These are phyloP conservation scores for Acanthoscelides obtectus DNA, from an alignment of 2,888 invertebrate species.

Conservation along the genomic window DNA sequence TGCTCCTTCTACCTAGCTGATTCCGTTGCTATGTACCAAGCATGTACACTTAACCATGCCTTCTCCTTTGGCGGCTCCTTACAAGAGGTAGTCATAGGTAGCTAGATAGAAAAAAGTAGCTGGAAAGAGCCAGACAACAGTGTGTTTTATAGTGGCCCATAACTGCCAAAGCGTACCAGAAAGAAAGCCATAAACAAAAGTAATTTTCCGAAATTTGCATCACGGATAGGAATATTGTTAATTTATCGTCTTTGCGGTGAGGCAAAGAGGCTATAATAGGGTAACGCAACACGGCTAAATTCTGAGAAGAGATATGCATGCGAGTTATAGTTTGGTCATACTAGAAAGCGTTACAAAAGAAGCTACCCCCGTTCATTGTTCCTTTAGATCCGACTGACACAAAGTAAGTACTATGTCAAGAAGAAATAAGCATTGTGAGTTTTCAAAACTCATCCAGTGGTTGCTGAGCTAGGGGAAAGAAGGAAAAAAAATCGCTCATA, in stretches of 20 bases:
- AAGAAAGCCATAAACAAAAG: constrained; percentile 3
- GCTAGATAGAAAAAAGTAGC: not conserved
- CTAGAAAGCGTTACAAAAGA: too few relatives aligned
- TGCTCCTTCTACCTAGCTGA: too few relatives aligned
- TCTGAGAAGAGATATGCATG: not conserved
- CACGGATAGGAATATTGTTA: not conserved
- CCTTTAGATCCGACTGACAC: too few relatives aligned
- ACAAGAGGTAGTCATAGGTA: not conserved
- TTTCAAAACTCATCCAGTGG: too few relatives aligned
- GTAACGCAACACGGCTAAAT: not conserved
- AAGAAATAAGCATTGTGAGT: too few relatives aligned
- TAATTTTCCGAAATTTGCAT: constrained; percentile 2
- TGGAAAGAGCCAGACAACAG: not conserved
- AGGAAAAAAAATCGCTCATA: too few relatives aligned
- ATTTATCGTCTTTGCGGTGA: constrained; percentile 2
- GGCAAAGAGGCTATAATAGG: not conserved
- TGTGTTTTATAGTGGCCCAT: not conserved
- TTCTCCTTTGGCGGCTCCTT: too few relatives aligned
- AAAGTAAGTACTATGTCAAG: too few relatives aligned
- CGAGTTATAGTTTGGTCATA: not conserved
- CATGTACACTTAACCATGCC: too few relatives aligned
- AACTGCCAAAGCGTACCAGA: not conserved
- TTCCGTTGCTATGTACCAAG: too few relatives aligned
- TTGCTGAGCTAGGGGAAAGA: too few relatives aligned
- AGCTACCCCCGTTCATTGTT: too few relatives aligned